These are phyloP conservation scores for Oxytorus armatus DNA, from an alignment of 2,888 invertebrate genomes.

Conservation along the genomic window DNA sequence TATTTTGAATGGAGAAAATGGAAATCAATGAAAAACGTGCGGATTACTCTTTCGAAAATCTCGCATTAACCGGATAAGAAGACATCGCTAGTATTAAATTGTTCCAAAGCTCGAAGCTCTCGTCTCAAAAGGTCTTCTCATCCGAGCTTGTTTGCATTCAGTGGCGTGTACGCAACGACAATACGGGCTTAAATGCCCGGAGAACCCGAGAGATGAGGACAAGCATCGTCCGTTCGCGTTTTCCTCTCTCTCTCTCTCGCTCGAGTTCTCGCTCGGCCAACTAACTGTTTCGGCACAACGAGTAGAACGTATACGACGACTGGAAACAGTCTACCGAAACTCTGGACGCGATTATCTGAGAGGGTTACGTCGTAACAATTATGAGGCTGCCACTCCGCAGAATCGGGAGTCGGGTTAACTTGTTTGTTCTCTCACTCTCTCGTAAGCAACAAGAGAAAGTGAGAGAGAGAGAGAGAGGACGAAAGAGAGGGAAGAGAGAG, in stretches of 20 bases:
- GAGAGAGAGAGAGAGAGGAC: too few species aligned
- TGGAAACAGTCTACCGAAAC: slow-evolving; percentile 81
- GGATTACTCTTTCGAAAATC: neutral
- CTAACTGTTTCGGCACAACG: slow-evolving; percentile 78
- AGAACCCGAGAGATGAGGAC: slow-evolving; percentile 69
- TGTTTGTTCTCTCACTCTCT: slow-evolving; percentile 77
- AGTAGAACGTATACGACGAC: slow-evolving; percentile 52
- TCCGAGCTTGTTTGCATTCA: slow-evolving; percentile 69
- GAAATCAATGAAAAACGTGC: neutral
- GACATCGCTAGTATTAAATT: slow-evolving; percentile 15
- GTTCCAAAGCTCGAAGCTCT: slow-evolving; percentile 44
- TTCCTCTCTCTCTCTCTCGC: slow-evolving; percentile 34
- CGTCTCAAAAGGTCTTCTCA: slow-evolving; percentile 58
- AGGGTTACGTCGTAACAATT: slow-evolving; percentile 84
- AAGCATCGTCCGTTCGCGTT: slow-evolving; percentile 68
- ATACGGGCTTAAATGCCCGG: slow-evolving; percentile 83
- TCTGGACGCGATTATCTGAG: slow-evolving; percentile 84
- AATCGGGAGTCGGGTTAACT: slow-evolving; percentile 82
- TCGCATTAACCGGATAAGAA: neutral
- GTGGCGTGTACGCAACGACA: slow-evolving; percentile 79
- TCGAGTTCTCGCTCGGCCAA: slow-evolving; percentile 59
- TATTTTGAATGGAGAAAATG: neutral
- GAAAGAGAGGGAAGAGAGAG: too few species aligned
- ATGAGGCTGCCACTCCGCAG: slow-evolving; percentile 82
- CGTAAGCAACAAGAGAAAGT: slow-evolving; percentile 13